phyloP scores from a whole-genome alignment of 2,113 vertebrate genomes.

The Mirza zaza region DNA sequence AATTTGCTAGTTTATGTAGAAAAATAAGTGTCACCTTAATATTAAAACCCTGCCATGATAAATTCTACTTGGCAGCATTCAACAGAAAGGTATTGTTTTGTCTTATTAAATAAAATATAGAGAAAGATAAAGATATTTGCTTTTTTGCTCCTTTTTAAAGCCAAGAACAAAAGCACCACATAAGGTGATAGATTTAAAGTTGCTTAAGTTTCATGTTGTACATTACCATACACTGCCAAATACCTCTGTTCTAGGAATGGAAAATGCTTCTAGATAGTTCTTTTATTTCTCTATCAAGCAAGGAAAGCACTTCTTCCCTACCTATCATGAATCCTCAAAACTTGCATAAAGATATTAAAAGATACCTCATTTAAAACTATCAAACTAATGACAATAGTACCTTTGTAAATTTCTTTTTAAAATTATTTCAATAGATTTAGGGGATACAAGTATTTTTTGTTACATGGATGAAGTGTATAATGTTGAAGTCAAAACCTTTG shows the following conservation, averaged over 20 bases:
- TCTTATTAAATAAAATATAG: background rate
- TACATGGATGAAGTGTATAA: too few species aligned
- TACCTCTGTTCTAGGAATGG: background rate
- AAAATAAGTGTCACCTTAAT: background rate
- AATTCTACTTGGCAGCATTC: background rate
- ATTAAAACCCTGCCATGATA: background rate
- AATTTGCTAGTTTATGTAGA: background rate
- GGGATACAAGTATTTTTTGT: too few species aligned
- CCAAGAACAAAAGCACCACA: background rate
- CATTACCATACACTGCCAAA: rapidly evolving
- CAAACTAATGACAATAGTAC: background rate
- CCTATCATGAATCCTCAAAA: background rate
- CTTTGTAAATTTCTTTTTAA: slow-evolving; percentile 11
- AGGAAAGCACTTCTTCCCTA: background rate
- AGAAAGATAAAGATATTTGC: background rate
- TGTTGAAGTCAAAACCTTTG: background rate
- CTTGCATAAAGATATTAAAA: slow-evolving; percentile 32
- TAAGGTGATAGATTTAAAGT: background rate
- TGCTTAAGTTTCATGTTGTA: background rate
- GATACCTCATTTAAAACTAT: slow-evolving; percentile 28
- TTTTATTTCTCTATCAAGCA: background rate
- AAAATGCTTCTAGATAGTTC: background rate
- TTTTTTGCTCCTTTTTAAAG: background rate
- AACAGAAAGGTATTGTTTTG: background rate
- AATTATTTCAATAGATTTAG: too few species aligned